Base-by-base conservation (phyloP, 2,888 invertebrate genomes). In the Cremastobaeus sp. region DNA sequence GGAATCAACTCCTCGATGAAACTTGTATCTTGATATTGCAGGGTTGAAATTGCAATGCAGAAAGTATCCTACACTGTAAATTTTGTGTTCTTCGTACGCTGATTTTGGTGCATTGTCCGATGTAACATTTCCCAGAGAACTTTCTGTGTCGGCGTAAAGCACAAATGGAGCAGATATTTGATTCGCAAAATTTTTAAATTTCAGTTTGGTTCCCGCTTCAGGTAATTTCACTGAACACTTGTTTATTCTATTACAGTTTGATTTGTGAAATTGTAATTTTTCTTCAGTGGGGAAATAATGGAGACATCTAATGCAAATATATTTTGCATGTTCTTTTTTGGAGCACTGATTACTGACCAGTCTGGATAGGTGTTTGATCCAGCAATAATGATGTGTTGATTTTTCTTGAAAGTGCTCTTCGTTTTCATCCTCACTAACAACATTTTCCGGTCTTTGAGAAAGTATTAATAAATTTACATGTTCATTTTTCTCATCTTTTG, bases 301-400 rank as follows among this genome's bases (percentile, higher is more conserved):
- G 0, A 50, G 9, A 50, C 34, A 50, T 4, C 32, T 1, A 20
- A 34, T 48, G 12, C 48, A 45, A 8, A 45, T 25, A 45, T 45
- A 45, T 28, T 41, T n/a, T n/a, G n/a, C n/a, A n/a, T n/a, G n/a
- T n/a, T n/a, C n/a, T n/a, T n/a, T n/a, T n/a, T n/a, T n/a, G n/a
- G n/a, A n/a, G n/a, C n/a, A 25, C 8, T 25, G 25, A 6, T 25
- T 25, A 25, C 25, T 25, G 1, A 52, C 21, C 4, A 52, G 15
- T 9, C 37, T 12, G 8, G 9, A 11, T n/a, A 52, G n/a, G 11
- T 37, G 21, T 52, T 52, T 52, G 9, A 47, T 52, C 52, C 52
- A 52, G n/a, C 52, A 52, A 21, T 37, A 52, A 25, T 52, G 52
- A 35, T n/a, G 5, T 20, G 6, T 2, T 2, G 20, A 1, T 21